Percentiles rank a stretch among this genome's conserved stretches.
phyloP scores from a whole-genome alignment of 2,113 vertebrate genomes.

The Chloropsis hardwickii region DNA sequence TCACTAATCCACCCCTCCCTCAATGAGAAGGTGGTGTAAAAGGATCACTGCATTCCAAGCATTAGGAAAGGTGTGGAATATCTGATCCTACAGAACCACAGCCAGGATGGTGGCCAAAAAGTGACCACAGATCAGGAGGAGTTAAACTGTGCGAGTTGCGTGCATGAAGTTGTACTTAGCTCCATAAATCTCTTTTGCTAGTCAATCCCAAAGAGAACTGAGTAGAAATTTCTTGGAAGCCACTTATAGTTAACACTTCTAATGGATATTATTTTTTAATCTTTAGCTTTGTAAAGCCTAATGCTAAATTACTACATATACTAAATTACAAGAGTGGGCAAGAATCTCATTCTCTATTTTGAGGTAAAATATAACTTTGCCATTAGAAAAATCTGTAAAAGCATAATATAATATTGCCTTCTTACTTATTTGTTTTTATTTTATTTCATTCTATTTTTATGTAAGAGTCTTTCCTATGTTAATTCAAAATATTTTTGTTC shows the following conservation, averaged over 20 bases:
- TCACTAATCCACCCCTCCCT: not conserved
- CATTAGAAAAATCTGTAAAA: not conserved
- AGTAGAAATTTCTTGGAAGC: not conserved
- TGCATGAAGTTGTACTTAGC: not conserved
- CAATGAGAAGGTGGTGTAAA: not conserved
- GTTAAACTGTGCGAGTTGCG: not conserved
- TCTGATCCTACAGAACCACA: not conserved
- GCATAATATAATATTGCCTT: not conserved
- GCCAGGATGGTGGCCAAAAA: not conserved
- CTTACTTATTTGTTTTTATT: not conserved
- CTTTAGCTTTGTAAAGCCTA: not conserved
- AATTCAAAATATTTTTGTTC: not conserved
- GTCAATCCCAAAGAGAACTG: not conserved
- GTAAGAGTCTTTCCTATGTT: not conserved
- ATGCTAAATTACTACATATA: not conserved
- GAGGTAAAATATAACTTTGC: not conserved
- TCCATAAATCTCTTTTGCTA: not conserved
- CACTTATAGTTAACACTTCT: not conserved
- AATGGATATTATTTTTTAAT: not conserved
- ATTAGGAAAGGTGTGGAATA: not conserved
- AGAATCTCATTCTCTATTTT: not conserved
- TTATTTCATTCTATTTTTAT: not conserved
- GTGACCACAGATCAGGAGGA: not conserved
- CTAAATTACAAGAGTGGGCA: not conserved
- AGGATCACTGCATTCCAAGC: not conserved